Evolutionary conservation across 2,113 vertebrate genomes (phyloP).

Genomic region (Seriola dumerili): DNA sequence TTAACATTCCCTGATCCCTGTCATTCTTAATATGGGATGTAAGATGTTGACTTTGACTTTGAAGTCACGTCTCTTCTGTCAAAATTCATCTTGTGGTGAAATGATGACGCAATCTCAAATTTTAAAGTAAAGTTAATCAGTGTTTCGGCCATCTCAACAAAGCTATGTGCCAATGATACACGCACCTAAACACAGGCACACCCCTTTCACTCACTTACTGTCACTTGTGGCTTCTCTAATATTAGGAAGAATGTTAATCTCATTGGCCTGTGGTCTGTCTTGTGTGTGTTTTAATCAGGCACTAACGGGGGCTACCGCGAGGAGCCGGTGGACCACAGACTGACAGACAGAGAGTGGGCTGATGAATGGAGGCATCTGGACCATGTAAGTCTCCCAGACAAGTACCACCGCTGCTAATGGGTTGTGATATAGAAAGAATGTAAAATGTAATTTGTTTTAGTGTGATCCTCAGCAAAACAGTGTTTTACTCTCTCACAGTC

Average conservation of each 20-base stretch:
- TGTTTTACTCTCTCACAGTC: constrained; percentile 11
- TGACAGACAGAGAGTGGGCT: constrained; percentile 98
- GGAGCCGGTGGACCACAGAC: constrained; percentile 96
- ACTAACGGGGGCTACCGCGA: constrained; percentile 95
- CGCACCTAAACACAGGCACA: background rate
- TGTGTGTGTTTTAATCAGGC: constrained; percentile 84
- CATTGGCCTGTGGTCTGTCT: constrained; percentile 60
- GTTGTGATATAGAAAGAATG: constrained; percentile 54
- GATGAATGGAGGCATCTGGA: constrained; percentile 99
- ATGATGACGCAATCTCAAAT: background rate
- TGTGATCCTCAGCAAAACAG: background rate
- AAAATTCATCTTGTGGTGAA: background rate
- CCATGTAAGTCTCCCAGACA: constrained; percentile 89
- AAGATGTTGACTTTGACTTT: background rate
- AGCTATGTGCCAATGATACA: background rate
- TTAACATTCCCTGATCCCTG: constrained; percentile 10
- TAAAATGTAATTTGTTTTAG: constrained; percentile 43
- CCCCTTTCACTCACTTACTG: constrained; percentile 38
- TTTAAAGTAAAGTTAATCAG: background rate
- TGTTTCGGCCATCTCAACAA: constrained; percentile 27
- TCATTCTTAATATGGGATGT: constrained; percentile 3
- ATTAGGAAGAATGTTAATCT: constrained; percentile 63
- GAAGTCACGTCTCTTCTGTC: background rate
- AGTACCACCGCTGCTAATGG: constrained; percentile 40
- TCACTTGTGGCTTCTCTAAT: constrained; percentile 44